These are phyloP conservation scores for Platanista minor DNA, from an alignment of 2,113 vertebrate species.

Conservation along the genomic window DNA sequence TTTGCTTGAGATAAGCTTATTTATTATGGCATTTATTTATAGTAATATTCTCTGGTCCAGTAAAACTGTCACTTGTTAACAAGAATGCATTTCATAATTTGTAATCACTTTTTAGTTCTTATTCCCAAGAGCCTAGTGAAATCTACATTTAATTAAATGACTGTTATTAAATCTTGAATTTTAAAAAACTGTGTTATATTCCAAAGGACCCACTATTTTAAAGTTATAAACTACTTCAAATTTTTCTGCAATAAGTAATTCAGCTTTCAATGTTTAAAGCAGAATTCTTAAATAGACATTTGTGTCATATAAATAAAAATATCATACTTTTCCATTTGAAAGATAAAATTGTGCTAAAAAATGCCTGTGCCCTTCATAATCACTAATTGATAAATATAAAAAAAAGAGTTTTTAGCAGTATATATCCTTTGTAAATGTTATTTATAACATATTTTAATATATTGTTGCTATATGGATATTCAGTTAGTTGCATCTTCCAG, in stretches of 20 bases:
- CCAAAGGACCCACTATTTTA: conserved; percentile 34
- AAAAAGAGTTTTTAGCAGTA: not conserved
- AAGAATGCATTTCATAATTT: conserved; percentile 61
- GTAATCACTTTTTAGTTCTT: conserved; percentile 62
- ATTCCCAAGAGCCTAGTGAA: conserved; percentile 60
- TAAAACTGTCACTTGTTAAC: conserved; percentile 49
- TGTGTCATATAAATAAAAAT: conserved; percentile 17
- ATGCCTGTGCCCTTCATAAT: not conserved
- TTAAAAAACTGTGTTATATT: not conserved
- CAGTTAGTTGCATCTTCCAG: conserved; percentile 15
- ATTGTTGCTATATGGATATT: not conserved
- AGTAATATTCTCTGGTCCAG: conserved; percentile 9
- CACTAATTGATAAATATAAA: not conserved
- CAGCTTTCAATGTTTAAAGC: conserved; percentile 15
- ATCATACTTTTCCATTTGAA: not conserved
- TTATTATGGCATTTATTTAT: conserved; percentile 43
- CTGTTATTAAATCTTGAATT: conserved; percentile 56
- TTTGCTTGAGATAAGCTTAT: conserved; percentile 33
- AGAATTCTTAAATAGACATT: conserved; percentile 36
- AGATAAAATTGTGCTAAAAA: not conserved
- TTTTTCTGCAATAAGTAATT: conserved; percentile 56
- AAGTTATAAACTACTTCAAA: conserved; percentile 35
- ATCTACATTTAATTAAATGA: conserved; percentile 49
- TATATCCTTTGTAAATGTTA: not conserved
- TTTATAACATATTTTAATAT: not conserved